Evolutionary conservation across 2,797 vertebrate genomes (phyloP).

Genomic region (Carcharodon carcharias): DNA sequence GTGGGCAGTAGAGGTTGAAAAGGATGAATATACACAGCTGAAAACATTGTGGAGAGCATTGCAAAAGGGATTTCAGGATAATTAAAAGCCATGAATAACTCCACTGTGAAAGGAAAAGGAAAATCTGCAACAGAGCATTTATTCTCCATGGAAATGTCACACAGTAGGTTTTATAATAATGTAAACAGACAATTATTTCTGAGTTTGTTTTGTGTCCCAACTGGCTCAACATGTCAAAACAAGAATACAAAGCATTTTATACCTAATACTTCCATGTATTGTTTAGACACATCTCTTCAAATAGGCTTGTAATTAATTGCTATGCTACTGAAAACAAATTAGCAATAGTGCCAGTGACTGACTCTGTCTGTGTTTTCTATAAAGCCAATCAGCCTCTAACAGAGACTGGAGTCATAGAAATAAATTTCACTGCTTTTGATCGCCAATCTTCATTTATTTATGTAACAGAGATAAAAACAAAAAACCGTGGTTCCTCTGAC

Average conservation of each 20-base stretch:
- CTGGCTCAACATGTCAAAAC: background rate
- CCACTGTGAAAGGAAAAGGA: background rate
- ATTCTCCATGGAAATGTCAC: background rate
- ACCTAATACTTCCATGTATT: background rate
- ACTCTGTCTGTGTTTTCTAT: background rate
- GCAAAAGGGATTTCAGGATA: background rate
- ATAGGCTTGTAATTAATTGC: constrained; percentile 1
- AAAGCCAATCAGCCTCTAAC: background rate
- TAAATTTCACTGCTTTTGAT: background rate
- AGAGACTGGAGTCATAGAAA: background rate
- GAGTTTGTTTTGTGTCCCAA: background rate
- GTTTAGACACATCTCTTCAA: background rate
- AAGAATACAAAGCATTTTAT: background rate
- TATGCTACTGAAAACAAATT: background rate
- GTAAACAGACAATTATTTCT: constrained; percentile 11
- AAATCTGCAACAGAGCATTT: background rate
- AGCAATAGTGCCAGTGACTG: background rate
- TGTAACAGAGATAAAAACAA: no score
- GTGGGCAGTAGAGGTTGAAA: background rate
- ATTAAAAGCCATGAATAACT: background rate
- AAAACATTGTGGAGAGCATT: background rate
- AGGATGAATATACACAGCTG: background rate
- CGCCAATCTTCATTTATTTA: background rate
- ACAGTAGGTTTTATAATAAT: background rate
- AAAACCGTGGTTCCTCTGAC: no score